Base-by-base conservation (phyloP, 2,888 invertebrate genomes). In the Oeneis ivallda region DNA sequence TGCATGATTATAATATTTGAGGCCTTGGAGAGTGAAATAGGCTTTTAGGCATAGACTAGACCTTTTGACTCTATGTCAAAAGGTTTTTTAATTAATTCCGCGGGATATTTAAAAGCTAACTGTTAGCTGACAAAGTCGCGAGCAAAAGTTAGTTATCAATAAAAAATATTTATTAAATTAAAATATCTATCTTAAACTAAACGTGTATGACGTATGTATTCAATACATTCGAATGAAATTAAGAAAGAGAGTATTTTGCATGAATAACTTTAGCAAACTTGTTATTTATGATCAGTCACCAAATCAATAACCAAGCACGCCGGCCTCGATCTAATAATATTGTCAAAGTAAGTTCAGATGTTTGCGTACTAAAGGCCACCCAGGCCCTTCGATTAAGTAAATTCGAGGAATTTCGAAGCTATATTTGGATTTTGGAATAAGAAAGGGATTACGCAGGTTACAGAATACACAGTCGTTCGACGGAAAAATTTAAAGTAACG, bases 271-370 rank as follows among this genome's bases (percentile, higher is more conserved):
- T 19, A n/a, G 19, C 32, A 58, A 58, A 6, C 45, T 54, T 37
- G 37, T 54, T 37, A 34, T 26, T 15, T 43, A 45, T 32, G 43
- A 26, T 32, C 57, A 43, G 43, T 43, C 57, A 13, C 41, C 9
- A 43, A 58, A 58, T 58, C 58, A 58, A 58, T 58, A 58, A n/a
- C 45, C 10, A 45, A 45, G 15, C 32, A 17, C 15, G 32, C 43
- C 58, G 58, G 32, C 58, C 58, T 43, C 26, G 15, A 45, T 45
- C 32, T 58, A 58, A 45, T 58, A 58, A 45, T 58, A 43, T 32
- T 45, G 58, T 58, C 32, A 34, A 19, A 41, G n/a, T 37, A 56
- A 39, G 58, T 26, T 15, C 58, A 58, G 58, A 58, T 58, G 45
- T 45, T 58, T 58, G 58, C 45, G 45, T 58, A 58, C 15, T 11